A percentile compares a stretch with the other conserved stretches of the same genome.
phyloP scores from a whole-genome alignment of 2,888 invertebrate genomes.

The Eilema depressum region DNA sequence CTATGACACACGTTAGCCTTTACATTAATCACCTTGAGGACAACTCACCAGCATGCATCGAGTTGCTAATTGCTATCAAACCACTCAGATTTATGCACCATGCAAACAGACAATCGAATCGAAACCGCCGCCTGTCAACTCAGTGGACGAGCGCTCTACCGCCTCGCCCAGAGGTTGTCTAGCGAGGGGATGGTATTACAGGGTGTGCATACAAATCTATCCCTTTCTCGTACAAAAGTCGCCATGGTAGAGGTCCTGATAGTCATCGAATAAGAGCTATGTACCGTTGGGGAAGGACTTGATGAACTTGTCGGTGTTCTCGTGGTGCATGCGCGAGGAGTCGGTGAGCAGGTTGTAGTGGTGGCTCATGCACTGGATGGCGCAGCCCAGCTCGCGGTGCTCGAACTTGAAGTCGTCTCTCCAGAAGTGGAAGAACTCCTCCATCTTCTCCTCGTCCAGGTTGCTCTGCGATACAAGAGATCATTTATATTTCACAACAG shows the following conservation, averaged over 20 bases:
- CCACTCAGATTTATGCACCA: no score
- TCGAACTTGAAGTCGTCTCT: conserved; percentile 80
- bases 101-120: no score
- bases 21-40: no score
- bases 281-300: conserved; percentile 78
- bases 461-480: conserved; percentile 60
- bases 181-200: no score
- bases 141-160: no score
- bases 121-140: no score
- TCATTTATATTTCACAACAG: not conserved
- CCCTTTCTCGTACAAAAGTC: no score
- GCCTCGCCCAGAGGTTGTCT: no score
- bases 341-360: conserved; percentile 79
- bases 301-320: conserved; percentile 76
- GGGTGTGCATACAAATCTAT: no score
- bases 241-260: not conserved
- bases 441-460: conserved; percentile 78
- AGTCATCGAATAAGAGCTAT: not conserved
- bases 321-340: conserved; percentile 78
- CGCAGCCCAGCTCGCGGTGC: conserved; percentile 81
- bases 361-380: conserved; percentile 77
- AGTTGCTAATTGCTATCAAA: no score
- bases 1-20: no score
- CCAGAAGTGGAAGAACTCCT: conserved; percentile 84
- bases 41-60: no score